These are phyloP conservation scores for Hyposoter dolosus DNA, from an alignment of 2,888 invertebrate genomes.

Conservation along the genomic window DNA sequence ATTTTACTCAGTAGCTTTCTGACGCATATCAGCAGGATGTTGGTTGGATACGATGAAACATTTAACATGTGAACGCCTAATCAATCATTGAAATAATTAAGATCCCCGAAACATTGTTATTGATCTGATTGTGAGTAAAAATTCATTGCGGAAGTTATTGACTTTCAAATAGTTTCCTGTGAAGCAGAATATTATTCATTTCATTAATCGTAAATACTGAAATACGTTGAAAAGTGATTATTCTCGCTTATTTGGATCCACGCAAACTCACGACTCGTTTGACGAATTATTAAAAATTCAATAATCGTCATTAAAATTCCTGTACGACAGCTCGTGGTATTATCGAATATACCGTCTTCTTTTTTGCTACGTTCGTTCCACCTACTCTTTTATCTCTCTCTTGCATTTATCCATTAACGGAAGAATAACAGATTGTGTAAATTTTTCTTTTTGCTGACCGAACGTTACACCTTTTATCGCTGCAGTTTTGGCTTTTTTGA, in stretches of 20 bases:
- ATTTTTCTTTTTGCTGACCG: constrained; percentile 75
- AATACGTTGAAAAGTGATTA: background rate
- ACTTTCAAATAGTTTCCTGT: background rate
- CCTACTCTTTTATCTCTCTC: constrained; percentile 49
- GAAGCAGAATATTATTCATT: background rate
- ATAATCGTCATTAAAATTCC: constrained; percentile 85
- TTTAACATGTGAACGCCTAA: background rate
- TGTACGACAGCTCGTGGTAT: constrained; percentile 84
- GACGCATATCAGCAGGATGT: background rate
- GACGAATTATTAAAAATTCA: constrained; percentile 77
- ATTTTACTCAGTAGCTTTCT: constrained; percentile 48
- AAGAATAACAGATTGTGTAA: constrained; percentile 34
- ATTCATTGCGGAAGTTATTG: too few relatives aligned
- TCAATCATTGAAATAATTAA: background rate
- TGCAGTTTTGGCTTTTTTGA: constrained; percentile 80
- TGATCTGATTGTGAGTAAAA: background rate
- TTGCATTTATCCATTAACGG: constrained; percentile 53
- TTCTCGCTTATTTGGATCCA: background rate
- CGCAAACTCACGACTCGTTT: background rate
- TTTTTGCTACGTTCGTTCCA: constrained; percentile 58
- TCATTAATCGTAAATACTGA: background rate
- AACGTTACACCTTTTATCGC: constrained; percentile 74
- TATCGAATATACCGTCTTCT: constrained; percentile 74
- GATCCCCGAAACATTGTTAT: background rate
- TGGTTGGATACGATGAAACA: background rate